These are phyloP conservation scores for Ctena decussata DNA, from an alignment of 2,888 invertebrate species.

Conservation along the genomic window DNA sequence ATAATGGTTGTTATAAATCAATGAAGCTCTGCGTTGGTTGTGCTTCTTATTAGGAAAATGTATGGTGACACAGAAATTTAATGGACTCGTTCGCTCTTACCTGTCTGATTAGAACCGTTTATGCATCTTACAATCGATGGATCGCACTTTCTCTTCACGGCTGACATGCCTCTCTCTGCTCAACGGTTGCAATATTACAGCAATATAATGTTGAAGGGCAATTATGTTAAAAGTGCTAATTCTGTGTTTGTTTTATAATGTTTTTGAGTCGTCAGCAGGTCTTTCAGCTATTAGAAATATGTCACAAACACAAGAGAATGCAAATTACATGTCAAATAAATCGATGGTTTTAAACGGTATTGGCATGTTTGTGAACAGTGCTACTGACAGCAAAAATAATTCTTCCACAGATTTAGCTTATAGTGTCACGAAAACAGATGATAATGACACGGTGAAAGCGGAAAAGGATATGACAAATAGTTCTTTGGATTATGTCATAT, in stretches of 20 bases:
- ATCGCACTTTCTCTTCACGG: no score
- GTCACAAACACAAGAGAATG: background rate
- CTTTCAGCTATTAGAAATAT: background rate
- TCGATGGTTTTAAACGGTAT: background rate
- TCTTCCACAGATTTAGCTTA: background rate
- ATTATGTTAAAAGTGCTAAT: background rate
- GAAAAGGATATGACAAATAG: background rate
- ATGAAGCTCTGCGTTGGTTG: no score
- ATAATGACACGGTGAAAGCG: background rate
- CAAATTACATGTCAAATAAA: background rate
- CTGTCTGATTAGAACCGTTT: no score
- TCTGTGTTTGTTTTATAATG: background rate
- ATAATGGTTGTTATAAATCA: no score
- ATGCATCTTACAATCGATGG: no score
- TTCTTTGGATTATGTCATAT: background rate
- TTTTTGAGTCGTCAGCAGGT: background rate
- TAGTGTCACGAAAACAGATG: slow-evolving; percentile 1
- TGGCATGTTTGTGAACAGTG: background rate
- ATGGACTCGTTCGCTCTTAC: no score
- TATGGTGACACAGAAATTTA: no score
- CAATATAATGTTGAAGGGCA: background rate
- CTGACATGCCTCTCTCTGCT: background rate
- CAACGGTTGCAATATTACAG: background rate
- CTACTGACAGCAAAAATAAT: background rate
- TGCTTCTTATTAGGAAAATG: no score